Percentiles rank a stretch among this genome's conserved stretches.
These are phyloP conservation scores for Miniopterus natalensis DNA, from an alignment of 2,113 vertebrate genomes.

Conservation along the genomic window DNA sequence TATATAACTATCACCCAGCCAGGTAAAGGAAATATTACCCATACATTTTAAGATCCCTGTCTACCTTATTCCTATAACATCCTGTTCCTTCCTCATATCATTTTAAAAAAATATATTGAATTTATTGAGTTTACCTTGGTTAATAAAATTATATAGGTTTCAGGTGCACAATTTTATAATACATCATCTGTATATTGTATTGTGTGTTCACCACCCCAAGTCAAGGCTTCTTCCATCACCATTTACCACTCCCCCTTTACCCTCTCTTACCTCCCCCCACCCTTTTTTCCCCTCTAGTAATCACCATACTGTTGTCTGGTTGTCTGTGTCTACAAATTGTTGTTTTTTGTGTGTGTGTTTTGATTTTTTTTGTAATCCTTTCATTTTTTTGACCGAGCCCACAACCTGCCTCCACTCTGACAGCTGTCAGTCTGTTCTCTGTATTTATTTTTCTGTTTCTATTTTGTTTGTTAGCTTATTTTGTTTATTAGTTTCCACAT, in stretches of 20 bases:
- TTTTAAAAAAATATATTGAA: background rate
- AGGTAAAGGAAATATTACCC: background rate
- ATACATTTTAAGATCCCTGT: background rate
- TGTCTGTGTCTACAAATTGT: background rate
- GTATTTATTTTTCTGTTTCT: background rate
- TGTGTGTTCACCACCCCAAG: too few relatives aligned
- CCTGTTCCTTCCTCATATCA: background rate
- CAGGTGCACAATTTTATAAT: too few relatives aligned
- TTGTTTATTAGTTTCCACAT: background rate
- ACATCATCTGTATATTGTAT: too few relatives aligned
- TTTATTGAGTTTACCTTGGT: background rate
- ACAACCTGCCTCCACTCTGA: background rate
- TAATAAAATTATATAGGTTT: too few relatives aligned
- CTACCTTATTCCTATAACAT: background rate
- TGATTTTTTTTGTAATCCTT: background rate
- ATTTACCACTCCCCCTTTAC: background rate
- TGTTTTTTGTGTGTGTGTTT: background rate
- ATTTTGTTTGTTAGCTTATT: background rate
- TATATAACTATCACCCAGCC: background rate
- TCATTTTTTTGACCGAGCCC: background rate
- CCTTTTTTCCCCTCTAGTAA: background rate
- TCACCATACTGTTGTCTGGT: background rate
- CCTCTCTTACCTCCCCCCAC: background rate
- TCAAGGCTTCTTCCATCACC: background rate
- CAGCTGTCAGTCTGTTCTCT: background rate